Percentiles rank a stretch among this genome's conserved stretches.
These are phyloP conservation scores for Pristionchus maxplancki DNA, from an alignment of 2,888 invertebrate species.

Conservation along the genomic window DNA sequence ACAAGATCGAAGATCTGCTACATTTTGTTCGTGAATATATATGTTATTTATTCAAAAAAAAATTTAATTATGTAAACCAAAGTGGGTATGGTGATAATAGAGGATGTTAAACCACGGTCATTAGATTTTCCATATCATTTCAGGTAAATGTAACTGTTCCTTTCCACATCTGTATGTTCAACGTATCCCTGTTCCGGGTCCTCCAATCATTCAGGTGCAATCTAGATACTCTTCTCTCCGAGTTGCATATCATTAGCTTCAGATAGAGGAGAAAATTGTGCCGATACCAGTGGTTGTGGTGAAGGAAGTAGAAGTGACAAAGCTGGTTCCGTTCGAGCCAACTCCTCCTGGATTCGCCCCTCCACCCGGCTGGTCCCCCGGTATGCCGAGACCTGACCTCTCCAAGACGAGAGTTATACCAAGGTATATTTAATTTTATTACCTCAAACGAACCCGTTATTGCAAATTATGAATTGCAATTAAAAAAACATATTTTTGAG, in stretches of 20 bases:
- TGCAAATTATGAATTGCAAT: too few relatives aligned
- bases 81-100: too few relatives aligned
- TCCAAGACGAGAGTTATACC: constrained; percentile 65
- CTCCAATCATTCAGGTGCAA: constrained; percentile 72
- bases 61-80: too few relatives aligned
- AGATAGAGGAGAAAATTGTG: constrained; percentile 74
- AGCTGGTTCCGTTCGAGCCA: constrained; percentile 76
- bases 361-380: constrained; percentile 74
- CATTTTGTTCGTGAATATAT: too few relatives aligned
- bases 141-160: constrained; percentile 74
- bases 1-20: too few relatives aligned
- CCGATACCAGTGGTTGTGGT: constrained; percentile 77
- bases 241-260: neutral
- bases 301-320: constrained; percentile 75
- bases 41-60: too few relatives aligned
- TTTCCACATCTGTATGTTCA: constrained; percentile 76
- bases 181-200: constrained; percentile 74
- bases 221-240: neutral
- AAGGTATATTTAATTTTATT: constrained; percentile 48
- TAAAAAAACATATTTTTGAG: neutral
- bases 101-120: neutral
- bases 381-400: constrained; percentile 75
- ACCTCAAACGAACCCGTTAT: too few relatives aligned
- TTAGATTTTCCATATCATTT: too few relatives aligned
- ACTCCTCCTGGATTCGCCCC: constrained; percentile 77